These are phyloP conservation scores for Lutra lutra DNA, from an alignment of 2,797 vertebrate genomes.

Conservation along the genomic window DNA sequence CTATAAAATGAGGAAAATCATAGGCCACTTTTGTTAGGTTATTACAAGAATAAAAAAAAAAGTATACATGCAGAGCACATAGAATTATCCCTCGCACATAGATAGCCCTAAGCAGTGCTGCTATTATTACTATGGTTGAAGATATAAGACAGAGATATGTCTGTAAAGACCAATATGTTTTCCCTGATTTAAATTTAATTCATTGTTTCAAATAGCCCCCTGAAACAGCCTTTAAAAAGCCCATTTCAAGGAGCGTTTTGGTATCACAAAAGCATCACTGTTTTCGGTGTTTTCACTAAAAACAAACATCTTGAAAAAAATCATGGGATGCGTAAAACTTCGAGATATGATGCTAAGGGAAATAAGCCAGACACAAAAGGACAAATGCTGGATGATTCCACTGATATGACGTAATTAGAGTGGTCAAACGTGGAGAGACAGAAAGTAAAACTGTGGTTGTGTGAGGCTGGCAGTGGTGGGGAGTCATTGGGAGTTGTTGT, in stretches of 20 bases:
- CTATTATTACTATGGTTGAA: neutral
- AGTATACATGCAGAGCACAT: neutral
- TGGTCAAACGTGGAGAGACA: neutral
- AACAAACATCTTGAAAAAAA: neutral
- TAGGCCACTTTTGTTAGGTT: neutral
- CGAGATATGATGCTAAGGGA: neutral
- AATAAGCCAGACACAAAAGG: neutral
- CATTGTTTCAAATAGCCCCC: neutral
- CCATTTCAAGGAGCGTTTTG: neutral
- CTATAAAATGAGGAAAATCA: neutral
- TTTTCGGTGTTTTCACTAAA: neutral
- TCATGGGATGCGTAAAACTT: neutral
- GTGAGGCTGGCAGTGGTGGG: no score
- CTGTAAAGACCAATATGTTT: neutral
- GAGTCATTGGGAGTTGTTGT: no score
- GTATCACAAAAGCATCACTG: neutral
- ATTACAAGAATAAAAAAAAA: neutral
- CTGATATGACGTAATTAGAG: neutral
- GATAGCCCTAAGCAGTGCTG: neutral
- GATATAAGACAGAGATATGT: neutral
- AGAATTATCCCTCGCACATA: neutral
- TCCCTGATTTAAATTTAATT: constrained; percentile 37
- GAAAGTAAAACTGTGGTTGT: neutral
- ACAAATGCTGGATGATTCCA: neutral
- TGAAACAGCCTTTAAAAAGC: neutral